phyloP scores from a whole-genome alignment of 2,113 vertebrate species.

The Antennarius striatus region DNA sequence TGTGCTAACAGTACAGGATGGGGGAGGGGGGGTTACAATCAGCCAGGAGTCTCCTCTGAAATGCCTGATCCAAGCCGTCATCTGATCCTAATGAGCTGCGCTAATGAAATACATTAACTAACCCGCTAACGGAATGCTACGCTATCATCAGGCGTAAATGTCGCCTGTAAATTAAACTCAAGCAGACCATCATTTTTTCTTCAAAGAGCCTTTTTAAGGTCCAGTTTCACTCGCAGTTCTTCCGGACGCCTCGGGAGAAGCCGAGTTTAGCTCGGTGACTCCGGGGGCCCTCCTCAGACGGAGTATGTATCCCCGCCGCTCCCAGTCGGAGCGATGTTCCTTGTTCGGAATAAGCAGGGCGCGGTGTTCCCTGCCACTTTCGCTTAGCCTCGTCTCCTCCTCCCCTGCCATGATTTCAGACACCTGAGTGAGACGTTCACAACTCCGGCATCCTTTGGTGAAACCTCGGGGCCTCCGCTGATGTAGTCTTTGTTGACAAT shows the following conservation, averaged over 20 bases:
- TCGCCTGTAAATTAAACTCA: constrained; percentile 63
- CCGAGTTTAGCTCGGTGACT: background rate
- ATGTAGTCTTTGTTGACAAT: constrained; percentile 76
- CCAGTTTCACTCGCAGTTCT: background rate
- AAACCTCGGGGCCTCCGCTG: constrained; percentile 74
- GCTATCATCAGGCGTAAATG: constrained; percentile 53
- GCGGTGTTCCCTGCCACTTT: constrained; percentile 67
- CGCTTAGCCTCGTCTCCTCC: constrained; percentile 53
- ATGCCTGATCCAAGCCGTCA: constrained; percentile 39
- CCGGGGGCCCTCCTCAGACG: no score
- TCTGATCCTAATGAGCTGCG: constrained; percentile 63
- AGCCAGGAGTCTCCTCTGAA: constrained; percentile 46
- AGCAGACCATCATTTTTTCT: constrained; percentile 4
- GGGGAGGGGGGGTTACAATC: constrained; percentile 26
- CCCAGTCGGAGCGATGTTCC: constrained; percentile 25
- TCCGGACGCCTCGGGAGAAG: background rate
- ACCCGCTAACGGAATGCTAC: constrained; percentile 37
- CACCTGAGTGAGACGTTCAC: constrained; percentile 71
- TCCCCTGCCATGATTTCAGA: constrained; percentile 51
- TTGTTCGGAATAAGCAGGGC: constrained; percentile 46
- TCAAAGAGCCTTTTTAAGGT: constrained; percentile 9
- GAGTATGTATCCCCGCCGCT: constrained; percentile 11
- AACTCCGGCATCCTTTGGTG: constrained; percentile 63
- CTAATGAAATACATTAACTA: constrained; percentile 69
- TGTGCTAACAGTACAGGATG: constrained; percentile 40